Percentiles rank a stretch among this genome's conserved stretches.
Evolutionary conservation across 2,888 invertebrate species (phyloP).

Genomic region (Toxonevra muliebris): DNA sequence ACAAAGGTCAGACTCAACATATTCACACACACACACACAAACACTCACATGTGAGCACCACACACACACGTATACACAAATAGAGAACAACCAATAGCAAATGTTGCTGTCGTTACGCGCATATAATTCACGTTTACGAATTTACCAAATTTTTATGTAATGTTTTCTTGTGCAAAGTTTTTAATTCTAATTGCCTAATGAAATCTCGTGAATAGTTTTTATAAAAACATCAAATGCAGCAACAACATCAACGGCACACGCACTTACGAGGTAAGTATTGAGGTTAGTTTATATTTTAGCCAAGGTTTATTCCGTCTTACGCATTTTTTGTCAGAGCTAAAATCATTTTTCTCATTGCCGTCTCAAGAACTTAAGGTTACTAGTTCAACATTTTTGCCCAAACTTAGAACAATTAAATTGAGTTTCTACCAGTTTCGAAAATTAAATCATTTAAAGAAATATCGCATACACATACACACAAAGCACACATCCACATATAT

Average conservation of each 20-base stretch:
- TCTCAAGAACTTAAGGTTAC: constrained; percentile 26
- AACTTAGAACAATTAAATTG: no score
- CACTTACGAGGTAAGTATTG: constrained; percentile 33
- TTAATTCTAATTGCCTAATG: no score
- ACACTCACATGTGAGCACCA: constrained; percentile 4
- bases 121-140: no score
- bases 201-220: no score
- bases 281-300: constrained; percentile 20
- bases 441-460: constrained; percentile 7
- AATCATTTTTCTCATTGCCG: constrained; percentile 29
- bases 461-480: constrained; percentile 9
- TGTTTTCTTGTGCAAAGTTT: no score
- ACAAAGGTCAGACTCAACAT: no score
- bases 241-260: not conserved
- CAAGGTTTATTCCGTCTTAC: constrained; percentile 8
- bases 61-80: no score
- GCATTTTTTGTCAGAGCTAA: not conserved
- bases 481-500: constrained; percentile 6
- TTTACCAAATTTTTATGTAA: no score
- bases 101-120: no score
- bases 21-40: constrained; percentile 31
- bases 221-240: no score
- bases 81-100: no score
- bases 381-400: constrained; percentile 21
- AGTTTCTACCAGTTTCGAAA: not conserved